Evolutionary conservation across 2,888 invertebrate species (phyloP).

Genomic region (Agrotis segetum): DNA sequence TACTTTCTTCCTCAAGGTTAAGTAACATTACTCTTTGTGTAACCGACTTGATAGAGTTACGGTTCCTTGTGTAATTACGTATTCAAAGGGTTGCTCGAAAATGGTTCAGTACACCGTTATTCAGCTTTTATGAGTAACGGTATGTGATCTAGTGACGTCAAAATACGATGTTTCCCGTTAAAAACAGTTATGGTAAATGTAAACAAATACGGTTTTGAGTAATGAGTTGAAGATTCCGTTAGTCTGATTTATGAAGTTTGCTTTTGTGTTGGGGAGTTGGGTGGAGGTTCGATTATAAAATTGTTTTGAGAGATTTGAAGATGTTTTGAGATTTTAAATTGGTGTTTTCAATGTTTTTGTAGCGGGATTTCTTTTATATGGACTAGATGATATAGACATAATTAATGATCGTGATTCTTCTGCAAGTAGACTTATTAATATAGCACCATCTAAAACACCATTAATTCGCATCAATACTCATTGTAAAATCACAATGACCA

Average conservation of each 20-base stretch:
- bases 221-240: conserved; percentile 75
- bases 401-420: not conserved
- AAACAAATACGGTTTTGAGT: conserved; percentile 79
- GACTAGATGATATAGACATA: not conserved
- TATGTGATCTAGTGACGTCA: conserved; percentile 72
- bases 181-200: conserved; percentile 61
- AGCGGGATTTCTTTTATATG: not conserved
- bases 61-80: conserved; percentile 87
- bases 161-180: conserved; percentile 56
- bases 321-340: not conserved
- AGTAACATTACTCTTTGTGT: conserved; percentile 85
- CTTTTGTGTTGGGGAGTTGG: conserved; percentile 21
- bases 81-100: conserved; percentile 88
- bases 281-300: conserved; percentile 35
- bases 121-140: conserved; percentile 82
- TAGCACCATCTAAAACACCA: not conserved
- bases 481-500: conserved; percentile 31
- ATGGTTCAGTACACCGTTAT: conserved; percentile 80
- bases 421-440: not conserved
- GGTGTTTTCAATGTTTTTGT: not conserved
- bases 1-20: conserved; percentile 84
- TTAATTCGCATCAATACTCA: conserved; percentile 20
- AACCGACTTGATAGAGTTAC: conserved; percentile 80
- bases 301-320: conserved; percentile 13
- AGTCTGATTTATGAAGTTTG: conserved; percentile 58